Base-by-base conservation (phyloP, 1,140 invertebrate genomes). In the Cheumatopsyche charites region DNA sequence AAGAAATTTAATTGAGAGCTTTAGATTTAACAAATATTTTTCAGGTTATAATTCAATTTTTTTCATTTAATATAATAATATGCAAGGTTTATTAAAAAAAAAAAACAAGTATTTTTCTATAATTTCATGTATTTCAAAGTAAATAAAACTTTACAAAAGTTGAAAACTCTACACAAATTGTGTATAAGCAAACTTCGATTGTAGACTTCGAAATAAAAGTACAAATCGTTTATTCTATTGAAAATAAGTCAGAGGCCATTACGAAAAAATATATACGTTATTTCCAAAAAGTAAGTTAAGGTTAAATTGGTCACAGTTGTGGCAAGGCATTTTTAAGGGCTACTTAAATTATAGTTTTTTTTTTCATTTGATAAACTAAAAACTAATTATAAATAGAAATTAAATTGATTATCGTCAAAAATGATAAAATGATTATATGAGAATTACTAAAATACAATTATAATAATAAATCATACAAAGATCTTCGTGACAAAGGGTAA, bases 101-200 rank as follows among this genome's bases (percentile, higher is more conserved):
- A 41, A 42, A 41, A 63, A 6, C 19, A 41, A 17, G 9, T 42
- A 15, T 29, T 62, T 42, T 63, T 63, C 26, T 42, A 63, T 63
- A 63, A 63, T 42, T 42, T 63, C 19, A 42, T 42, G 15, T 42
- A 42, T 63, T 63, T 45, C 36, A 63, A 63, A 67, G 21, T 67
- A 47, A 67, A 67, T 47, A 47, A 41, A 67, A 29, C 43, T 47
- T 67, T 67, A 67, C 63, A 67, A 67, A 67, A 67, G 43, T 47
- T 67, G 63, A 21, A 67, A 49, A 67, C 26, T n/a, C 26, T 67
- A 67, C 43, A 67, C 63, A 67, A 45, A 41, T 26, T 47, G 63
- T 67, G 45, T 67, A 67, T 45, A 67, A 47, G 21, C n/a, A 47
- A 47, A 47, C 15, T 47, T 42, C 47, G 4, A 49, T 49, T 26